phyloP scores from a whole-genome alignment of 2,113 vertebrate genomes.

The Paramormyrops kingsleyae region DNA sequence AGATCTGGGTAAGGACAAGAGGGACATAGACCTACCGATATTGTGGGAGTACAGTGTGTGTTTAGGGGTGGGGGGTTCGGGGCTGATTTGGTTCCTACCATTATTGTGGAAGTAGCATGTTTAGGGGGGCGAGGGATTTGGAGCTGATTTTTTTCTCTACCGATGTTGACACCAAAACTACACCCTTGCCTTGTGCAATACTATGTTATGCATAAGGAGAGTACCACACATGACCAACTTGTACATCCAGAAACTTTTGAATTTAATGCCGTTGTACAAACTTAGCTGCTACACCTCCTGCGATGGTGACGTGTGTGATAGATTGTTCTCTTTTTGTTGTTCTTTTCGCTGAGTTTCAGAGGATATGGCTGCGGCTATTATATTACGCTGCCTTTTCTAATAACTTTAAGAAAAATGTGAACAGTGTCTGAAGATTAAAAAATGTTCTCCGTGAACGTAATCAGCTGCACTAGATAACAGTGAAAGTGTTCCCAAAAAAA shows the following conservation, averaged over 20 bases:
- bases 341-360: not conserved
- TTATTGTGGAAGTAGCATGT: not conserved
- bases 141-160: not conserved
- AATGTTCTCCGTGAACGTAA: not conserved
- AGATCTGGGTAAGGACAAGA: not conserved
- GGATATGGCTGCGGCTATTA: not conserved
- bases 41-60: not conserved
- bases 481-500: not conserved
- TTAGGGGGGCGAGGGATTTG: not conserved
- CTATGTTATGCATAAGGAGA: not conserved
- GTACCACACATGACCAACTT: not conserved
- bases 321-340: not conserved
- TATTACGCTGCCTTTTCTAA: not conserved
- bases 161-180: not conserved
- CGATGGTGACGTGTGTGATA: not conserved
- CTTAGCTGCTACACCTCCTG: not conserved
- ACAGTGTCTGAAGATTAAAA: constrained; percentile 16
- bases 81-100: not conserved
- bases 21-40: not conserved
- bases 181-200: not conserved
- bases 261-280: not conserved
- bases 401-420: constrained; percentile 1
- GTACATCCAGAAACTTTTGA: not conserved
- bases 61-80: not conserved
- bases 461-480: not conserved